phyloP scores from a whole-genome alignment of 2,888 invertebrate species.

The Eristalis arbustorum region DNA sequence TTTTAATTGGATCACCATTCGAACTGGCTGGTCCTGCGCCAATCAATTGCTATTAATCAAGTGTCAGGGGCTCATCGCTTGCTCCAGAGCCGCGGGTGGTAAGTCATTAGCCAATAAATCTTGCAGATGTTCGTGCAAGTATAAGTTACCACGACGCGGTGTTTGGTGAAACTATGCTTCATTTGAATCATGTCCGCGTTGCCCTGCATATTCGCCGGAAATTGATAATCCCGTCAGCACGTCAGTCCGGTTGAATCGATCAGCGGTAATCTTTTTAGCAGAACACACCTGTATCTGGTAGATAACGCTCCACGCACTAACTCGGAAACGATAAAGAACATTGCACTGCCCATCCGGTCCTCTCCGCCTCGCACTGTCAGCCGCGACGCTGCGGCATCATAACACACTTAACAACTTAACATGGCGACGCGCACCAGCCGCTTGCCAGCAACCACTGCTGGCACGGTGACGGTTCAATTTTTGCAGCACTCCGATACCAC shows the following conservation, averaged over 20 bases:
- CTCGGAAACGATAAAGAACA: neutral
- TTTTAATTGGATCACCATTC: constrained; percentile 62
- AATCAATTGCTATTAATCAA: constrained; percentile 56
- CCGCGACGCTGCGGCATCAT: constrained; percentile 23
- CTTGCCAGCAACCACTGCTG: neutral
- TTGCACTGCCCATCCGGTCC: neutral
- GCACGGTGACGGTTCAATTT: constrained; percentile 48
- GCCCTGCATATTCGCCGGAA: constrained; percentile 19
- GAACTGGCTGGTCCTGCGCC: constrained; percentile 37
- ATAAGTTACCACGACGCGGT: constrained; percentile 26
- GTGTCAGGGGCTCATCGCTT: constrained; percentile 22
- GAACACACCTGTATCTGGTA: neutral
- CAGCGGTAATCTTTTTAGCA: constrained; percentile 12
- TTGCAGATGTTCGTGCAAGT: constrained; percentile 43
- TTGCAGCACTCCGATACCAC: constrained; percentile 34
- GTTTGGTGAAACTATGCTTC: constrained; percentile 20
- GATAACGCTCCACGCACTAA: constrained; percentile 5
- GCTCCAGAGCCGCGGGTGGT: neutral
- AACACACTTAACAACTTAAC: constrained; percentile 57
- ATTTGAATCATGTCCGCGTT: neutral
- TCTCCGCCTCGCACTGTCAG: constrained; percentile 1
- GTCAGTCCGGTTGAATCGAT: constrained; percentile 33
- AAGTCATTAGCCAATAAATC: constrained; percentile 45
- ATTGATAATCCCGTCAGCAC: constrained; percentile 46
- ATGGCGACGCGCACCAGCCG: constrained; percentile 1